Evolutionary conservation across 2,797 vertebrate genomes (phyloP).

Genomic region (Gouania willdenowi): DNA sequence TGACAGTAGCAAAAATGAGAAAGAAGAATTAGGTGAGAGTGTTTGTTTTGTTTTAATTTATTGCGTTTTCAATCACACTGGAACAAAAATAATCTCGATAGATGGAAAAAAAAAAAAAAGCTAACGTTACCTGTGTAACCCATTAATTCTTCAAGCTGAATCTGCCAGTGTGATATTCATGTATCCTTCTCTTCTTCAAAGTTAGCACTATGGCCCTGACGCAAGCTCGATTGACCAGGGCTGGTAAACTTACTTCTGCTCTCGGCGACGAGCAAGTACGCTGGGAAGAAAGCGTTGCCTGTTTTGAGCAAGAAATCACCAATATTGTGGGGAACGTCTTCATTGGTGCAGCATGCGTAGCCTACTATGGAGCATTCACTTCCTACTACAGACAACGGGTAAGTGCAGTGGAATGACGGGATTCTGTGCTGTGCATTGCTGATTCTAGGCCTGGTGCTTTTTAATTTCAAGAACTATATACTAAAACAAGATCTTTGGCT

Average conservation of each 20-base stretch:
- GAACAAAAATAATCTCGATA: not conserved
- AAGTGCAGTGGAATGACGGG: conserved; percentile 7
- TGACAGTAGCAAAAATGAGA: conserved; percentile 77
- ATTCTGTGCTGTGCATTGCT: too few relatives aligned
- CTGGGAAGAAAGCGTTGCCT: conserved; percentile 80
- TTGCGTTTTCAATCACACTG: too few relatives aligned
- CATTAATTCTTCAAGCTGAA: too few relatives aligned
- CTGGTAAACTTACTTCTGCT: conserved; percentile 80
- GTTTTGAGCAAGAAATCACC: conserved; percentile 79
- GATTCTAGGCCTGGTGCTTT: too few relatives aligned
- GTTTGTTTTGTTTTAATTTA: too few relatives aligned
- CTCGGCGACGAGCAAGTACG: conserved; percentile 81
- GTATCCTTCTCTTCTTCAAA: conserved; percentile 32
- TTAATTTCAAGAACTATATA: too few relatives aligned
- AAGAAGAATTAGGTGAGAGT: conserved; percentile 76
- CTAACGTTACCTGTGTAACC: not conserved
- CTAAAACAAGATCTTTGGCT: too few relatives aligned
- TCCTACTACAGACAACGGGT: conserved; percentile 78
- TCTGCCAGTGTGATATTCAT: too few relatives aligned
- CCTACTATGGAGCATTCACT: conserved; percentile 85
- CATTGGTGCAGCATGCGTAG: conserved; percentile 83
- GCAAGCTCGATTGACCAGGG: conserved; percentile 72
- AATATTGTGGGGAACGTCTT: conserved; percentile 83
- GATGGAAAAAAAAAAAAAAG: not conserved
- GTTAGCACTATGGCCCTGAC: conserved; percentile 80